These are phyloP conservation scores for Sinocyclocheilus maitianheensis DNA, from an alignment of 2,113 vertebrate species.

Conservation along the genomic window DNA sequence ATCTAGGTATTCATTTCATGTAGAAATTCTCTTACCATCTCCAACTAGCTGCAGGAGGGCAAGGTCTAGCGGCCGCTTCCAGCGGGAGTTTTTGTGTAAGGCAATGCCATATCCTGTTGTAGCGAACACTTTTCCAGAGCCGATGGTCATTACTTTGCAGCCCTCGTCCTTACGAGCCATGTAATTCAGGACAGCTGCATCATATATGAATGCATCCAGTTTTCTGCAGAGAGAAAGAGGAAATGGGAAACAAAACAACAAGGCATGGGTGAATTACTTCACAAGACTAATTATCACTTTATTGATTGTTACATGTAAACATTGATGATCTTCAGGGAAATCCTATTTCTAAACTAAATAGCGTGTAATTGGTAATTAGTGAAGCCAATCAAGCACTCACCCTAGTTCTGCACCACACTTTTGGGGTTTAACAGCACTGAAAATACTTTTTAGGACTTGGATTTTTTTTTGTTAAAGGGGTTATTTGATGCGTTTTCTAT, in stretches of 20 bases:
- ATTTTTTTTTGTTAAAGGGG: no score
- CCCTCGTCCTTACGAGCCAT: constrained; percentile 93
- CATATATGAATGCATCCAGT: constrained; percentile 92
- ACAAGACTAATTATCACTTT: neutral
- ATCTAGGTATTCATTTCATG: neutral
- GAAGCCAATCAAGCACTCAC: neutral
- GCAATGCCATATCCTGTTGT: constrained; percentile 91
- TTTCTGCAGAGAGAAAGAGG: constrained; percentile 73
- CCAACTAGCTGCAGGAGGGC: constrained; percentile 89
- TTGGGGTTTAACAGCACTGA: neutral
- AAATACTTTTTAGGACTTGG: neutral
- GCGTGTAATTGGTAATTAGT: neutral
- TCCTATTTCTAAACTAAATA: neutral
- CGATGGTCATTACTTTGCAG: constrained; percentile 93
- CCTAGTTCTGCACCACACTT: neutral
- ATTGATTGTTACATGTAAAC: constrained; percentile 2
- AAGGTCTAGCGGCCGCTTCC: constrained; percentile 88
- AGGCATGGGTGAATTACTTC: constrained; percentile 22
- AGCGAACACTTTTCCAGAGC: constrained; percentile 89
- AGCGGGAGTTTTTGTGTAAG: constrained; percentile 87
- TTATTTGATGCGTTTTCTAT: no score
- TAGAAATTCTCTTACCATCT: constrained; percentile 75
- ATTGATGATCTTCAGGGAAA: neutral
- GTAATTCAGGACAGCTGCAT: constrained; percentile 90
- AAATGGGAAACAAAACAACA: neutral